These are phyloP conservation scores for Motacilla tschutschensis DNA, from an alignment of 2,113 vertebrate genomes.

Conservation along the genomic window DNA sequence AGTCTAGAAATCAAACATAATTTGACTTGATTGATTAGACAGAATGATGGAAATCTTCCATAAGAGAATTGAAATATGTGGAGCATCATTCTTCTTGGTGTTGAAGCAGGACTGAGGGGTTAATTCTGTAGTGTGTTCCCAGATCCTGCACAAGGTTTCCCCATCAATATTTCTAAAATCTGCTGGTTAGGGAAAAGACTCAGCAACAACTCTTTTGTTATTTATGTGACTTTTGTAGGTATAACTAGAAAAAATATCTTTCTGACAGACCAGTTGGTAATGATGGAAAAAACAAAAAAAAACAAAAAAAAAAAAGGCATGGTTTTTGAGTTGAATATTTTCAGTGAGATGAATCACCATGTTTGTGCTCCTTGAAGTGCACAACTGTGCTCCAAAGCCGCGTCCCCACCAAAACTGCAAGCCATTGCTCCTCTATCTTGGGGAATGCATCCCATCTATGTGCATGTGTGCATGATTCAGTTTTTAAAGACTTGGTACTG, in stretches of 20 bases:
- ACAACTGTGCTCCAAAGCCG: neutral
- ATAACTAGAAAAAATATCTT: neutral
- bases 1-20: slow-evolving; percentile 27
- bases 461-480: neutral
- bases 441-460: neutral
- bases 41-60: slow-evolving; percentile 23
- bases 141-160: neutral
- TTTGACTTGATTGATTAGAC: slow-evolving; percentile 39
- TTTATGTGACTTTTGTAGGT: slow-evolving; percentile 21
- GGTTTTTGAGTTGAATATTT: neutral
- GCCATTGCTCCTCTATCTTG: neutral
- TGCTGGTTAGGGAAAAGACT: neutral
- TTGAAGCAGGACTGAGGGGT: neutral
- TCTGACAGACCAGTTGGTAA: slow-evolving; percentile 12
- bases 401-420: neutral
- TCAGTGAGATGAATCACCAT: slow-evolving; percentile 37
- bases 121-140: neutral
- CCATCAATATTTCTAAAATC: slow-evolving; percentile 6
- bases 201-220: slow-evolving; percentile 2
- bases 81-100: neutral
- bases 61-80: neutral
- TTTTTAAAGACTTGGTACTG: neutral
- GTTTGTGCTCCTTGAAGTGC: slow-evolving; percentile 34
- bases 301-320: slow-evolving; percentile 9
- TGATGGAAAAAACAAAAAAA: slow-evolving; percentile 19